Evolutionary conservation across 2,888 invertebrate genomes (phyloP).

Genomic region (Diarsia dahlii): DNA sequence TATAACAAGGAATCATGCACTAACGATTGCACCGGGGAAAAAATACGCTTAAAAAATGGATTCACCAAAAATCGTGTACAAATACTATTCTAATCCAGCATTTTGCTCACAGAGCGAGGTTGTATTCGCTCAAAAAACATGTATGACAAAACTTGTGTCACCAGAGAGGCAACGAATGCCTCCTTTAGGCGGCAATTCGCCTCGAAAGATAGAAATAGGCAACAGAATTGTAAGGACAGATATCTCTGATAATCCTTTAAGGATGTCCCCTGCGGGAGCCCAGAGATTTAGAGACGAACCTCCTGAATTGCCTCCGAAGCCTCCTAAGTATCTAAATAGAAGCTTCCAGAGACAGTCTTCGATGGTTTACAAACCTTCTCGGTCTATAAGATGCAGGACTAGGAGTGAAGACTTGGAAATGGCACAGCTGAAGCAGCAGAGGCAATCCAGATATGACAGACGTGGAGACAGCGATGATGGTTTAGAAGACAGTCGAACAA

Average conservation of each 20-base stretch:
- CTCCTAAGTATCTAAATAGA: constrained; percentile 81
- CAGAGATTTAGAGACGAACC: constrained; percentile 80
- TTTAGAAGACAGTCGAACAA: constrained; percentile 80
- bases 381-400: constrained; percentile 79
- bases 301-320: constrained; percentile 87
- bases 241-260: constrained; percentile 87
- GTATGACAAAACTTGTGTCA: constrained; percentile 78
- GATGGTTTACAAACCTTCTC: constrained; percentile 88
- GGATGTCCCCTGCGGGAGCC: constrained; percentile 79
- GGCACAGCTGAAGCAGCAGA: constrained; percentile 83
- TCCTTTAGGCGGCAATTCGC: constrained; percentile 86
- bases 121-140: constrained; percentile 84
- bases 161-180: constrained; percentile 82
- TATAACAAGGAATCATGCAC: constrained; percentile 74
- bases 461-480: constrained; percentile 82
- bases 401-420: constrained; percentile 88
- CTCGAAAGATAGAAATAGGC: constrained; percentile 81
- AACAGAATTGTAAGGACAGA: constrained; percentile 87
- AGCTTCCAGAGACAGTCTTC: constrained; percentile 85
- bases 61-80: constrained; percentile 89
- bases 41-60: constrained; percentile 84
- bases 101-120: constrained; percentile 95
- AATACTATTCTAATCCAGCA: constrained; percentile 95
- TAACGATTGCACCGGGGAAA: constrained; percentile 73
- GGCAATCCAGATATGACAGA: constrained; percentile 76